Evolutionary conservation across 2,113 vertebrate species (phyloP).

Genomic region (Agelaius phoeniceus): DNA sequence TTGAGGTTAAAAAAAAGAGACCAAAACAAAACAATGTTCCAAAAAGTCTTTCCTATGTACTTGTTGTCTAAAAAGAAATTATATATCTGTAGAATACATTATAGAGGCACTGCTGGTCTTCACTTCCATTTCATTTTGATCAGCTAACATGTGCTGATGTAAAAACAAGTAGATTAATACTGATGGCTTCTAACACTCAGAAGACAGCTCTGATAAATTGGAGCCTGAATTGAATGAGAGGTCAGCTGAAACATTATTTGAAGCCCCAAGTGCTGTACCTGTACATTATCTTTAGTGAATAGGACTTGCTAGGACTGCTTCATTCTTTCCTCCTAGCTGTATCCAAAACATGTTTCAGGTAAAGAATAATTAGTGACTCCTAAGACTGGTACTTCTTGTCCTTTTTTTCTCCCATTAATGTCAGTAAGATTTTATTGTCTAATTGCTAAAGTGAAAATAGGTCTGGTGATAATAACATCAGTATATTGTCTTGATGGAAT

Average conservation of each 20-base stretch:
- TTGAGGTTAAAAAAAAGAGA: not conserved
- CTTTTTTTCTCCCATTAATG: not conserved
- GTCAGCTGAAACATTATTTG: not conserved
- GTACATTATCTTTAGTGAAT: not conserved
- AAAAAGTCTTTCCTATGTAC: not conserved
- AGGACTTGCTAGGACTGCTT: not conserved
- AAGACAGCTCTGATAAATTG: not conserved
- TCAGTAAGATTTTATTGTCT: not conserved
- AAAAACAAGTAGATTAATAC: not conserved
- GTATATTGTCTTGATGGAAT: not conserved
- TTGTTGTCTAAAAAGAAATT: not conserved
- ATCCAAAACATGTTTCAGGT: not conserved
- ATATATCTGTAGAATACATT: not conserved
- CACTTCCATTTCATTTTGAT: not conserved
- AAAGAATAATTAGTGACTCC: not conserved
- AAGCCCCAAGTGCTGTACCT: not conserved
- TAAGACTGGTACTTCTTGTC: not conserved
- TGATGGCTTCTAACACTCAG: not conserved
- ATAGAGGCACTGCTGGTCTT: not conserved
- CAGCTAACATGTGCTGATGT: not conserved
- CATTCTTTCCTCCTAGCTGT: not conserved
- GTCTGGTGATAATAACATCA: not conserved
- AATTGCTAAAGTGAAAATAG: not conserved
- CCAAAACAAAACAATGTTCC: not conserved
- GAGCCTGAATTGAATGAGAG: not conserved